A percentile compares a stretch with the other conserved stretches of the same genome.
Conservation (phyloP, 2,888 invertebrate genomes). For the Lasioglossum villosulum region DNA sequence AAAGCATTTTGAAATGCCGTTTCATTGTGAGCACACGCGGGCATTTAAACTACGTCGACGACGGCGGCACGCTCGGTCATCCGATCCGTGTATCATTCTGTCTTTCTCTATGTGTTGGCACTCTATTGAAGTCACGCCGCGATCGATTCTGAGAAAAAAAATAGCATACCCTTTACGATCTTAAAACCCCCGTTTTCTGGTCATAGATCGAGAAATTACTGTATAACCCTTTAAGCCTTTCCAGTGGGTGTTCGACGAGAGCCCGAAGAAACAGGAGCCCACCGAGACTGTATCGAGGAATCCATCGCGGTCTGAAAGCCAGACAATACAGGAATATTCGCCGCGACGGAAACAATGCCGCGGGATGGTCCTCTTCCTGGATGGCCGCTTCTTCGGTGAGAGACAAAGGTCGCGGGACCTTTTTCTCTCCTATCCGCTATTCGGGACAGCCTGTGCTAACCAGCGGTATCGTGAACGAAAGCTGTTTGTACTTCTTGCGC, state of each 20-base stretch:
- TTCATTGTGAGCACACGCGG: too few species aligned
- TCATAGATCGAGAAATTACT: too few species aligned
- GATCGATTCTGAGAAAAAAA: too few species aligned
- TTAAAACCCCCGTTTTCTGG: too few species aligned
- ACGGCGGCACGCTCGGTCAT: too few species aligned
- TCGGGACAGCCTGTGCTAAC: neutral
- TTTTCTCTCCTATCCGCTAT: slow-evolving; percentile 12
- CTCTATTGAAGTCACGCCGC: too few species aligned
- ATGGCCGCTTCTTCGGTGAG: slow-evolving; percentile 26
- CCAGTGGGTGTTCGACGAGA: slow-evolving; percentile 56
- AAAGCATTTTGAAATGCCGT: too few species aligned
- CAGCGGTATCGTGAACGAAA: slow-evolving; percentile 17
- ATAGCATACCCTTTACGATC: too few species aligned
- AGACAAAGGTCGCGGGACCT: slow-evolving; percentile 36
- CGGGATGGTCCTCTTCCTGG: neutral
- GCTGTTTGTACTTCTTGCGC: neutral
- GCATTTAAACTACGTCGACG: too few species aligned
- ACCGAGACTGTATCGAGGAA: slow-evolving; percentile 53
- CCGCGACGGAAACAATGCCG: slow-evolving; percentile 56
- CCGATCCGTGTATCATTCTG: too few species aligned
- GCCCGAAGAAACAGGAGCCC: slow-evolving; percentile 66
- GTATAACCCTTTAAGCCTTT: neutral
- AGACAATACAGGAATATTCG: slow-evolving; percentile 53
- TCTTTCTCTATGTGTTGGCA: too few species aligned
- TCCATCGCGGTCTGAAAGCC: slow-evolving; percentile 51